Evolutionary conservation across 2,888 invertebrate species (phyloP).

Genomic region (Theristus sp.): DNA sequence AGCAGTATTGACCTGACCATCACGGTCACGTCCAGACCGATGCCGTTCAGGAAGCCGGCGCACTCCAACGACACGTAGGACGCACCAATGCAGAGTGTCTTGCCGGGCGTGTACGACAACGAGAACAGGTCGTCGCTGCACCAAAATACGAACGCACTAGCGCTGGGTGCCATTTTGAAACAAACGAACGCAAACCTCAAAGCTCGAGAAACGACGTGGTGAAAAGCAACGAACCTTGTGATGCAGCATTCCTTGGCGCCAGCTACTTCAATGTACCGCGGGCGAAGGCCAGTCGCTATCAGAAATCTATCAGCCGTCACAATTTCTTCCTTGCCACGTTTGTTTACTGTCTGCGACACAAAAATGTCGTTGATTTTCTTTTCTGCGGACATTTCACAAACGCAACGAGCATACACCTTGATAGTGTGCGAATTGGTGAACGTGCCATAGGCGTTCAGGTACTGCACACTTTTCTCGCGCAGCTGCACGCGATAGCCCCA

Average conservation of each 20-base stretch:
- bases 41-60: slow-evolving; percentile 40
- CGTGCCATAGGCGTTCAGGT: slow-evolving; percentile 37
- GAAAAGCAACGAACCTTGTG: slow-evolving; percentile 30
- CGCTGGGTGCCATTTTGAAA: too few species aligned
- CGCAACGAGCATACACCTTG: slow-evolving; percentile 25
- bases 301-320: slow-evolving; percentile 36
- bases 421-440: slow-evolving; percentile 37
- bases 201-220: neutral
- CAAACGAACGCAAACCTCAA: too few species aligned
- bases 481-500: slow-evolving; percentile 39
- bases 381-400: neutral
- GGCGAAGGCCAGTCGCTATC: slow-evolving; percentile 39
- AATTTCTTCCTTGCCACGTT: slow-evolving; percentile 28
- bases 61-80: slow-evolving; percentile 43
- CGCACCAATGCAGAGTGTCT: slow-evolving; percentile 42
- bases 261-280: slow-evolving; percentile 35
- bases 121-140: slow-evolving; percentile 42
- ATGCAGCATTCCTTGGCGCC: slow-evolving; percentile 38
- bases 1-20: slow-evolving; percentile 41
- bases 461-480: slow-evolving; percentile 35
- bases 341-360: slow-evolving; percentile 23
- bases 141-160: too few species aligned
- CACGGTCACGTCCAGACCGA: slow-evolving; percentile 35
- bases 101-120: slow-evolving; percentile 36
- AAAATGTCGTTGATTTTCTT: too few species aligned